Evolutionary conservation across 1,140 invertebrate species (phyloP).

Genomic region (Drosophila baimaii): DNA sequence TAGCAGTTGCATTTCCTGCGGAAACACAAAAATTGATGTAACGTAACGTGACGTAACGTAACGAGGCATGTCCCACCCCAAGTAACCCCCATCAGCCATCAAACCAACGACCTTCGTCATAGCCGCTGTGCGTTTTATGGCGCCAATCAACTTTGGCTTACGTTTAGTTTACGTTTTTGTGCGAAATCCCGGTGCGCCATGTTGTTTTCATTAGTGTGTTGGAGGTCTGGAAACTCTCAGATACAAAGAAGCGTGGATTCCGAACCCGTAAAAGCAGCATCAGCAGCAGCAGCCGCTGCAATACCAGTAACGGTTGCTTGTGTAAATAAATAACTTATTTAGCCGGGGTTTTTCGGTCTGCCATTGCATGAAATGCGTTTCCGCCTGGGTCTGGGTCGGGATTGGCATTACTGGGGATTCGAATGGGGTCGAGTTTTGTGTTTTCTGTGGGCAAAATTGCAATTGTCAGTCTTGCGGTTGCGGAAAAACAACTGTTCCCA

Average conservation of each 20-base stretch:
- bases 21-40: conserved; percentile 83
- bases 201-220: conserved; percentile 76
- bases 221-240: conserved; percentile 12
- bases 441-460: conserved; percentile 32
- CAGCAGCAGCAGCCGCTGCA: conserved; percentile 32
- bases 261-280: conserved; percentile 35
- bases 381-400: conserved; percentile 8
- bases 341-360: conserved; percentile 46
- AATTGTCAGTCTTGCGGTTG: conserved; percentile 49
- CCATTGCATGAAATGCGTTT: conserved; percentile 58
- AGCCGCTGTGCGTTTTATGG: conserved; percentile 56
- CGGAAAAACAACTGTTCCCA: conserved; percentile 49
- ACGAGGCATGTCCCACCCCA: conserved; percentile 54
- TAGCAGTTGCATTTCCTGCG: conserved; percentile 80
- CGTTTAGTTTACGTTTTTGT: conserved; percentile 76
- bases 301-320: conserved; percentile 59
- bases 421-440: conserved; percentile 4
- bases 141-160: conserved; percentile 82
- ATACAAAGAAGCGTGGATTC: conserved; percentile 32
- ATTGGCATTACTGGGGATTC: not conserved
- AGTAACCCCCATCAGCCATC: not conserved
- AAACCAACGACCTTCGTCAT: conserved; percentile 39
- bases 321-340: conserved; percentile 78
- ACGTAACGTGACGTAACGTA: conserved; percentile 81
- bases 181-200: conserved; percentile 66